Evolutionary conservation across 2,888 invertebrate species (phyloP), one percentile per base, ranked within the genome.

Genomic region (Synanthedon formicaeformis): DNA sequence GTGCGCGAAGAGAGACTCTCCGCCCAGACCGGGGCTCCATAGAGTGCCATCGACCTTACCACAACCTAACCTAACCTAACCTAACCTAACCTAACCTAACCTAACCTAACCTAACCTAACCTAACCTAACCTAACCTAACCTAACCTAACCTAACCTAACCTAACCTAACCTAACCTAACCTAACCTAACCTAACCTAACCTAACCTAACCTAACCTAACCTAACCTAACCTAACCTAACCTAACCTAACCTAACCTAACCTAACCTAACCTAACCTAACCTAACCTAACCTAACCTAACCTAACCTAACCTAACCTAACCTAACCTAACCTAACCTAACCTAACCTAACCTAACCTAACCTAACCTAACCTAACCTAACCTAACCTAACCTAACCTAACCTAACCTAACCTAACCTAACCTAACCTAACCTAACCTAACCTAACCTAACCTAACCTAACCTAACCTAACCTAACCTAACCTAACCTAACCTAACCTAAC

Each of bases 41-140:
- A n/a, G n/a, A n/a, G n/a, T n/a, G n/a, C n/a, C n/a, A n/a, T n/a
- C n/a, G 51, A 53, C 53, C 53, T 53, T 51, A 50, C 53, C 51
- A 50, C 49, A 50, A 53, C 53, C 53, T 53, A 53, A 53, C 53
- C 53, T 53, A 53, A 53, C 53, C 53, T 53, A 53, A 53, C 53
- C 53, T 53, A 50, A 50, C 50, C 50, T 53, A 41, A 41, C 45
- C 45, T 53, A 57, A 57, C 56, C 56, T 57, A 57, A 57, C 56
- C 56, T 57, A 57, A 57, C 57, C 57, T 57, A 57, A 57, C 57
- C 57, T 57, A 57, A 55, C 55, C 57, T 53, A 56, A 56, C 56
- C 56, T 56, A 56, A 55, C 56, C 56, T 56, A 56, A 55, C 56
- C 52, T 52, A 55, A 53, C 55, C 53, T 53, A 55, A 53, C 55